A percentile compares a stretch with the other conserved stretches of the same genome.
These are phyloP conservation scores for Bembecia ichneumoniformis DNA, from an alignment of 2,888 invertebrate genomes.

Conservation along the genomic window DNA sequence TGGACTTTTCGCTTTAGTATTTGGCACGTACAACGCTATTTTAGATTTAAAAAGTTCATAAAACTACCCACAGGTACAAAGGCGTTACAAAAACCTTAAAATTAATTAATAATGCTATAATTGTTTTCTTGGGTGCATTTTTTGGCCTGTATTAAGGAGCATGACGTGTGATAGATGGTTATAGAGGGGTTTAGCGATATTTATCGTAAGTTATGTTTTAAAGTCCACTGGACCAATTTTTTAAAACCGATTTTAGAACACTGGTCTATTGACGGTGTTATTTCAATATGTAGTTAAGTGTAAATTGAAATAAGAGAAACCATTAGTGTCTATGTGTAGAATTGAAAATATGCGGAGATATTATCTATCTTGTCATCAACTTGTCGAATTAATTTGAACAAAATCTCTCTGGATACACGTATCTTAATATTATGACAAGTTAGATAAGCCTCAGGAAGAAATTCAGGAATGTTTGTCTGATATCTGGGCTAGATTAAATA, in stretches of 20 bases:
- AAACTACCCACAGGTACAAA: not conserved
- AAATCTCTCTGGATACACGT: no score
- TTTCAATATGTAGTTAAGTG: no score
- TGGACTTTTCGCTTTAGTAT: constrained; percentile 84
- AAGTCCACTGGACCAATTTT: not conserved
- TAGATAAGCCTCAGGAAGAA: no score
- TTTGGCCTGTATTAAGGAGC: not conserved
- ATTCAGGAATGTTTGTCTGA: not conserved
- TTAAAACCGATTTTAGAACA: not conserved
- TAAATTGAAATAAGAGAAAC: no score
- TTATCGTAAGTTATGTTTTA: not conserved
- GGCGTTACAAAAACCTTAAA: constrained; percentile 21
- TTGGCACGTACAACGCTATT: constrained; percentile 75
- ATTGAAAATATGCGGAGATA: no score
- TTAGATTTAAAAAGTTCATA: constrained; percentile 4
- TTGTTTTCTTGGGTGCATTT: not conserved
- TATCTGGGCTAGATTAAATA: not conserved
- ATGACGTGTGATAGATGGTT: constrained; percentile 7
- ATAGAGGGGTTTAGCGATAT: constrained; percentile 14
- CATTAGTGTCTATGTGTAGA: no score
- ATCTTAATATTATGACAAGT: no score
- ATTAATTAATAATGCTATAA: constrained; percentile 1
- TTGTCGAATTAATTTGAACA: no score
- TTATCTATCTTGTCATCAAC: no score
- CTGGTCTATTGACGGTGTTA: no score